Percentiles rank a stretch among this genome's conserved stretches.
Conservation (phyloP, 2,888 invertebrate genomes). For the Himalopsyche kuldschensis region DNA sequence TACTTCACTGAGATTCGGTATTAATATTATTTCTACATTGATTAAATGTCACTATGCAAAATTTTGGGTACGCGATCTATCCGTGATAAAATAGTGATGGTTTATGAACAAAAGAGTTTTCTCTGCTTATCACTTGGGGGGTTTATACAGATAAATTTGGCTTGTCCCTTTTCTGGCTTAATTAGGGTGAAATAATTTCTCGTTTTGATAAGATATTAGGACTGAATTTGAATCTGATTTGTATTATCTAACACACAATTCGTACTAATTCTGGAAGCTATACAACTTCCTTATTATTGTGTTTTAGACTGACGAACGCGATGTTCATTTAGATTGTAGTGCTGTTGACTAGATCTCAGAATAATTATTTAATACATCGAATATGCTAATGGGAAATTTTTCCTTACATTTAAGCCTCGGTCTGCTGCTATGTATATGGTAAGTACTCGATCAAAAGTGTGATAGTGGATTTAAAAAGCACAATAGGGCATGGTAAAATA, state of each 20-base stretch:
- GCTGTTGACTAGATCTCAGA: too few relatives aligned
- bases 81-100: not conserved
- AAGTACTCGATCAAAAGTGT: too few relatives aligned
- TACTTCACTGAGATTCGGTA: not conserved
- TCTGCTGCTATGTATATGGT: too few relatives aligned
- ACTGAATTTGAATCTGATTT: not conserved
- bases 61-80: not conserved
- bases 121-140: not conserved
- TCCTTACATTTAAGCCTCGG: too few relatives aligned
- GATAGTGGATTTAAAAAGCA: too few relatives aligned
- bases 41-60: not conserved
- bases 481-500: too few relatives aligned
- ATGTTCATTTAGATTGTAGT: too few relatives aligned
- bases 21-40: not conserved
- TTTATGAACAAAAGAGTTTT: not conserved
- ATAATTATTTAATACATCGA: too few relatives aligned
- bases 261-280: not conserved
- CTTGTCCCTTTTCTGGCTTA: not conserved
- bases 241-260: not conserved
- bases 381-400: too few relatives aligned
- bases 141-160: not conserved
- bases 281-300: not conserved
- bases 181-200: slow-evolving; percentile 1
- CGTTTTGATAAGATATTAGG: not conserved
- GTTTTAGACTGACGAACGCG: too few relatives aligned